Base-by-base conservation (phyloP, 2,888 invertebrate genomes). In the Apodemia mormo region DNA sequence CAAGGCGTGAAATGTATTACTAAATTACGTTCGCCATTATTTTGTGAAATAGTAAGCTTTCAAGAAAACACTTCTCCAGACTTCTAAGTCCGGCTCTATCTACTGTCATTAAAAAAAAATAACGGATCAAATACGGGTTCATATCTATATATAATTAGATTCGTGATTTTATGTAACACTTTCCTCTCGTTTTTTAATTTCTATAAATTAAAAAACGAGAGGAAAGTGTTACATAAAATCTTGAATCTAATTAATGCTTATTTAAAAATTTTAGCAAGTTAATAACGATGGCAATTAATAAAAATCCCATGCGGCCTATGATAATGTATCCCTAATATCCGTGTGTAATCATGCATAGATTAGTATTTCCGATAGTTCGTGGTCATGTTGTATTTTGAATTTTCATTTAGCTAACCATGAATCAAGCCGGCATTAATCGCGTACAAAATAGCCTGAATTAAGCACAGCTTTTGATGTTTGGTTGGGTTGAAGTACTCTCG, bases 381-480 rank as follows among this genome's bases (percentile, higher is more conserved):
- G 69, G 64, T 65, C 54, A 65, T 65, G 40, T 69, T 68, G 65
- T 66, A 54, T 69, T 68, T n/a, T 68, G 65, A 69, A 65, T 65
- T 69, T 69, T 69, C 69, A 69, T 69, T 69, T 56, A 69, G 43
- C 69, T 65, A 69, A 68, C 54, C 68, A 65, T 68, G 54, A 65
- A 68, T 68, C 68, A 68, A 69, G 65, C 54, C 40, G 65, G 40
- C 65, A 66, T 69, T 69, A 69, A 69, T 65, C 69, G 69, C 54
- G 61, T 22, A 61, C 61, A 69, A 69, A 69, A 69, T 69, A 56
- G 65, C 69, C 65, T 52, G 56, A 65, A 69, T 65, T 69, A 69
- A 52, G 52, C 69, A 56, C 52, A 65, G 56, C 56, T 65, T 69
- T 54, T 30, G 54, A 69, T 69, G 65, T 69, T 69, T 65, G 54